Evolutionary conservation across 1,140 invertebrate genomes (phyloP).

Genomic region (Rhagoletis zephyria): DNA sequence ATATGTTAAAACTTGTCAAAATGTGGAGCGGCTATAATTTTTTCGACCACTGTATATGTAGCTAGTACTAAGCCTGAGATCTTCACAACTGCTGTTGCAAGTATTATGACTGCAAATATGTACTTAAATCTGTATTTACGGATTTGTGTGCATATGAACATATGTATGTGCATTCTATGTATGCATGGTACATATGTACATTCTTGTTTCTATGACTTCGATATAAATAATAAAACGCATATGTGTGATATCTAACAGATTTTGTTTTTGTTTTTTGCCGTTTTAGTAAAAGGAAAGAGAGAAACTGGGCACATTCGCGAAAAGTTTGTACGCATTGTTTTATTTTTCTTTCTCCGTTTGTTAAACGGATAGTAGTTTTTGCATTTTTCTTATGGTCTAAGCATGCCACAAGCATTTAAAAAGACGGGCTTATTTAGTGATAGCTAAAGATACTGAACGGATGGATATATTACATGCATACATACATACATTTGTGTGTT

Average conservation of each 20-base stretch:
- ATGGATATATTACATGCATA: too few relatives aligned
- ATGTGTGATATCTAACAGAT: background rate
- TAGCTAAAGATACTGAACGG: too few relatives aligned
- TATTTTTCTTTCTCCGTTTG: background rate
- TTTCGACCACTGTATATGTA: too few relatives aligned
- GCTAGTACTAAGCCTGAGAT: background rate
- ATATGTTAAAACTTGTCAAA: too few relatives aligned
- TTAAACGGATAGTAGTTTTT: conserved; percentile 2
- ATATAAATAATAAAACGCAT: conserved; percentile 14
- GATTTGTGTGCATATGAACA: background rate
- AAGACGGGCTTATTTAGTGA: background rate
- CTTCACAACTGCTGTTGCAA: background rate
- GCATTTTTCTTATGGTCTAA: background rate
- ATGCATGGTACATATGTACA: too few relatives aligned
- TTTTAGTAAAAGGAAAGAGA: too few relatives aligned
- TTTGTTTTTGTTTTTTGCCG: background rate
- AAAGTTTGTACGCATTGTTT: background rate
- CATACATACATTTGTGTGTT: too few relatives aligned
- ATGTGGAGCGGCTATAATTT: too few relatives aligned
- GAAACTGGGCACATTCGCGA: too few relatives aligned
- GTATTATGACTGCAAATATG: conserved; percentile 20
- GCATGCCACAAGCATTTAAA: background rate
- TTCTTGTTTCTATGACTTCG: background rate
- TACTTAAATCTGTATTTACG: background rate
- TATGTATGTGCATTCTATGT: background rate